Conservation (phyloP, 2,113 vertebrate genomes). For the Cairina moschata region DNA sequence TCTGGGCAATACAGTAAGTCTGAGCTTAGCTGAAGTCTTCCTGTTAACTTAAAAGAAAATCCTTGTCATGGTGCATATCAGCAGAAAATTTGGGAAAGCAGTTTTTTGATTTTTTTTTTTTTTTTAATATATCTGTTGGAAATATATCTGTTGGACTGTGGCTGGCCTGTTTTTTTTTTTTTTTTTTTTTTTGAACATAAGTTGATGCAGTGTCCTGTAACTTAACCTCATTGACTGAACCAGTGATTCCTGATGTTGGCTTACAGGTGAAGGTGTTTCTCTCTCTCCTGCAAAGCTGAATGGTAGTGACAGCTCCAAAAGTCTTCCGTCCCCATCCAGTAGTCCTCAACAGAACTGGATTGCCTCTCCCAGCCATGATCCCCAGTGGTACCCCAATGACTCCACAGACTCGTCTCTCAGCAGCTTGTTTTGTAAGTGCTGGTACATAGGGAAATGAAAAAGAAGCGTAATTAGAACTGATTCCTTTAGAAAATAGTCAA, state of each 20-base stretch:
- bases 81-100: neutral
- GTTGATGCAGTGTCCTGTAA: neutral
- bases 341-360: constrained; percentile 96
- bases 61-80: neutral
- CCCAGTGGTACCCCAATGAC: constrained; percentile 98
- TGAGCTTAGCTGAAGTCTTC: neutral
- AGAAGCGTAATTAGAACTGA: neutral
- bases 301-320: constrained; percentile 89
- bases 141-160: neutral
- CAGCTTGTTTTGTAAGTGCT: constrained; percentile 92
- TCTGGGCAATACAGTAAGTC: constrained; percentile 90
- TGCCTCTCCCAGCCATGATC: constrained; percentile 94
- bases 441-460: neutral
- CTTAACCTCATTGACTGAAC: neutral
- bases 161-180: neutral
- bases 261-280: constrained; percentile 88
- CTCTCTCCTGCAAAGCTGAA: constrained; percentile 94
- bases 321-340: constrained; percentile 87
- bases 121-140: neutral
- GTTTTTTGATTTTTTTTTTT: neutral
- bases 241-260: neutral
- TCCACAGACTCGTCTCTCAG: constrained; percentile 94
- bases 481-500: neutral
- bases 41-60: neutral
- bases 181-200: neutral